Conservation (phyloP, 1,140 invertebrate genomes). For the Zelostemma sp. region DNA sequence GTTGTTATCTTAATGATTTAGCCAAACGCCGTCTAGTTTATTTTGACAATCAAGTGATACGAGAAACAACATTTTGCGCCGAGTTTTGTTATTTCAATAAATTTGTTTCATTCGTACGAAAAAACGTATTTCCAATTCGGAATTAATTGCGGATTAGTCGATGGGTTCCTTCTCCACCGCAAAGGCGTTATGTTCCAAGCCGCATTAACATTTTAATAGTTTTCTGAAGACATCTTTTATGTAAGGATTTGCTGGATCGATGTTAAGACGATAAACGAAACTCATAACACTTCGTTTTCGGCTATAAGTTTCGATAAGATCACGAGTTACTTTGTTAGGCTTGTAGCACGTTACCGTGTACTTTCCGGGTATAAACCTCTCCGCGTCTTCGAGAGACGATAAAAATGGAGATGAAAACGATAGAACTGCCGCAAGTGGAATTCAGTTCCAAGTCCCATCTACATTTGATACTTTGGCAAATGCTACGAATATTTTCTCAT, state of each 20-base stretch:
- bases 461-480: neutral
- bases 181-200: too few relatives aligned
- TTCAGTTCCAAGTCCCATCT: neutral
- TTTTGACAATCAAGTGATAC: neutral
- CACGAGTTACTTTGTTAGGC: slow-evolving; percentile 17
- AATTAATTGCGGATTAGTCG: neutral
- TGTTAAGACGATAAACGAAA: slow-evolving; percentile 39
- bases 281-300: slow-evolving; percentile 50
- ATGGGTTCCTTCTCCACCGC: neutral
- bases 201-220: slow-evolving; percentile 5
- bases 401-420: slow-evolving; percentile 41
- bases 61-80: neutral
- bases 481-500: neutral
- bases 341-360: slow-evolving; percentile 42
- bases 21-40: slow-evolving; percentile 1
- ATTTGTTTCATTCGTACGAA: neutral
- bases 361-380: slow-evolving; percentile 32
- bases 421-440: slow-evolving; percentile 28
- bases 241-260: slow-evolving; percentile 31
- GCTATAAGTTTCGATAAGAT: slow-evolving; percentile 53
- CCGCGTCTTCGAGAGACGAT: slow-evolving; percentile 36
- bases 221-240: neutral
- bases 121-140: neutral
- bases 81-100: neutral
- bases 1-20: slow-evolving; percentile 27